phyloP scores from a whole-genome alignment of 2,888 invertebrate genomes.

The Liposcelis brunnea region DNA sequence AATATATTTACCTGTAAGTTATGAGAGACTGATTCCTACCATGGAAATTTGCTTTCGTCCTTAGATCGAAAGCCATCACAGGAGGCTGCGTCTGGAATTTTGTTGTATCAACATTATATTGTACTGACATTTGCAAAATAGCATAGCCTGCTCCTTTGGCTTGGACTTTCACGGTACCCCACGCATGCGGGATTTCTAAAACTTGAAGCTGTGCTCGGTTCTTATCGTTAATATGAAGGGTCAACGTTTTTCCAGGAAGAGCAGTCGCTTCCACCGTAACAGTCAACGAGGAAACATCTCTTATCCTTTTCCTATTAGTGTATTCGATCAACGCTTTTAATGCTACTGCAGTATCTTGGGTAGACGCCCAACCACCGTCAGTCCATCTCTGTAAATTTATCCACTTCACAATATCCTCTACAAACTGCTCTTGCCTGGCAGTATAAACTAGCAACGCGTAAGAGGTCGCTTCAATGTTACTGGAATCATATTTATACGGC shows the following conservation, averaged over 20 bases:
- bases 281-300: slow-evolving; percentile 63
- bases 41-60: slow-evolving; percentile 54
- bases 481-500: slow-evolving; percentile 74
- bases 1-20: slow-evolving; percentile 35
- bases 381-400: slow-evolving; percentile 69
- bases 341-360: slow-evolving; percentile 78
- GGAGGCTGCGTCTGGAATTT: slow-evolving; percentile 77
- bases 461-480: slow-evolving; percentile 84
- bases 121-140: slow-evolving; percentile 80
- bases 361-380: slow-evolving; percentile 79
- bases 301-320: slow-evolving; percentile 64
- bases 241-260: slow-evolving; percentile 45
- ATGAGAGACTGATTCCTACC: slow-evolving; percentile 92
- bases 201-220: slow-evolving; percentile 63
- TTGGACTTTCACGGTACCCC: slow-evolving; percentile 85
- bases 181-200: slow-evolving; percentile 71
- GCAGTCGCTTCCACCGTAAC: slow-evolving; percentile 76
- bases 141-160: slow-evolving; percentile 90
- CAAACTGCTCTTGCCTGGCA: slow-evolving; percentile 60
- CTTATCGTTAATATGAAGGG: slow-evolving; percentile 50
- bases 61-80: slow-evolving; percentile 57
- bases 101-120: slow-evolving; percentile 75
- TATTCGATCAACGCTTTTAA: slow-evolving; percentile 80
- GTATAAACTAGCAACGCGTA: slow-evolving; percentile 82
- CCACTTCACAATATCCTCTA: slow-evolving; percentile 81